Conservation (phyloP, 2,113 vertebrate species). For the Zosterops japonicus region DNA sequence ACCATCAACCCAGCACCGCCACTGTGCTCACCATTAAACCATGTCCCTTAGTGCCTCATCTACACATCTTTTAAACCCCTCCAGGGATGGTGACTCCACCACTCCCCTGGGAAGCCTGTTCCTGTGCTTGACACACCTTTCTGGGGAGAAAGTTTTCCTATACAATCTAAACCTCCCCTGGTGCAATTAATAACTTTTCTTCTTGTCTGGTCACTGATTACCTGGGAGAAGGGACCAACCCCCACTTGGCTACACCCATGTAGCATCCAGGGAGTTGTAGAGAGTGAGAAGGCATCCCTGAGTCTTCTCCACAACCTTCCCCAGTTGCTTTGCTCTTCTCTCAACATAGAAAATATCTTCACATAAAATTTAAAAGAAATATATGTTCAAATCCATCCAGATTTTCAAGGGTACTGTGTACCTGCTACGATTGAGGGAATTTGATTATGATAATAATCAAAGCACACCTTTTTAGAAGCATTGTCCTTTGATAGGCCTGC, state of each 20-base stretch:
- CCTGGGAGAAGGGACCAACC: not conserved
- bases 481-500: not conserved
- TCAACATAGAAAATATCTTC: not conserved
- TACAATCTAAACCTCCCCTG: not conserved
- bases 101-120: not conserved
- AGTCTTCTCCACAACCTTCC: not conserved
- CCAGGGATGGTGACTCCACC: too few relatives aligned
- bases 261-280: not conserved
- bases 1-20: not conserved
- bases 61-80: not conserved
- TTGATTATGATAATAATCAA: not conserved
- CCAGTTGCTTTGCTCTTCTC: too few relatives aligned
- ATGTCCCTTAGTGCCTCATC: not conserved
- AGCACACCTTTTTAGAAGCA: not conserved
- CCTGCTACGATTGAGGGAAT: not conserved
- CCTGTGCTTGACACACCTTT: not conserved
- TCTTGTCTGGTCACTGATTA: not conserved
- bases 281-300: fast-evolving
- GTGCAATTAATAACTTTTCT: not conserved
- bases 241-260: not conserved
- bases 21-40: not conserved
- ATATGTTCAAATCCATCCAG: not conserved
- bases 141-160: not conserved
- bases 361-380: not conserved
- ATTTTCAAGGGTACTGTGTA: not conserved